These are phyloP conservation scores for Cryptoblepharus egeriae DNA, from an alignment of 2,797 vertebrate species.

Conservation along the genomic window DNA sequence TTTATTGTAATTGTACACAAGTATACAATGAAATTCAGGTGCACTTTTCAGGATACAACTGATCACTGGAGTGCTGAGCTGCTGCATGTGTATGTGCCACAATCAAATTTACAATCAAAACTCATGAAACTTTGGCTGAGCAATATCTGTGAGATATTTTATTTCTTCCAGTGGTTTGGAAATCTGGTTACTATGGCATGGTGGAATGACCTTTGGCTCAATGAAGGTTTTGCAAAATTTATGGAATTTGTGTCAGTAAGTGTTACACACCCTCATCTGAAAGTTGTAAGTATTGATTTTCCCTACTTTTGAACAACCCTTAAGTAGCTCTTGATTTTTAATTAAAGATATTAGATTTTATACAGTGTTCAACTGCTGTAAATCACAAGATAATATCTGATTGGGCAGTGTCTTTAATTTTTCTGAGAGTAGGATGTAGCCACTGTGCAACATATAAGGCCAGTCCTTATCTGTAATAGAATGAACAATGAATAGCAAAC, in stretches of 20 bases:
- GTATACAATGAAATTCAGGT: too few species aligned
- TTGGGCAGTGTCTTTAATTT: too few species aligned
- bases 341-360: not conserved
- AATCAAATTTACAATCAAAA: not conserved
- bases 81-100: too few species aligned
- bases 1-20: too few species aligned
- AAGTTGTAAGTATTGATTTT: slow-evolving; percentile 82
- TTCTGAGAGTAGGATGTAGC: too few species aligned
- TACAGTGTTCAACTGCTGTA: too few species aligned
- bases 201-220: slow-evolving; percentile 97
- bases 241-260: slow-evolving; percentile 91
- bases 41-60: too few species aligned
- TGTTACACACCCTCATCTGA: slow-evolving; percentile 88
- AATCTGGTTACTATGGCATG: slow-evolving; percentile 97
- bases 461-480: too few species aligned
- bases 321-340: not conserved
- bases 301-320: slow-evolving; percentile 9
- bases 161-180: slow-evolving; percentile 88
- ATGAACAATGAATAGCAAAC: too few species aligned
- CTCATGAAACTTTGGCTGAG: not conserved
- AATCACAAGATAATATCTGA: too few species aligned
- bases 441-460: too few species aligned
- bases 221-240: slow-evolving; percentile 94
- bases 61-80: too few species aligned
- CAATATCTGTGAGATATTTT: not conserved